Evolutionary conservation across 2,888 invertebrate species (phyloP).

Genomic region (Leptinotarsa tumamoca): DNA sequence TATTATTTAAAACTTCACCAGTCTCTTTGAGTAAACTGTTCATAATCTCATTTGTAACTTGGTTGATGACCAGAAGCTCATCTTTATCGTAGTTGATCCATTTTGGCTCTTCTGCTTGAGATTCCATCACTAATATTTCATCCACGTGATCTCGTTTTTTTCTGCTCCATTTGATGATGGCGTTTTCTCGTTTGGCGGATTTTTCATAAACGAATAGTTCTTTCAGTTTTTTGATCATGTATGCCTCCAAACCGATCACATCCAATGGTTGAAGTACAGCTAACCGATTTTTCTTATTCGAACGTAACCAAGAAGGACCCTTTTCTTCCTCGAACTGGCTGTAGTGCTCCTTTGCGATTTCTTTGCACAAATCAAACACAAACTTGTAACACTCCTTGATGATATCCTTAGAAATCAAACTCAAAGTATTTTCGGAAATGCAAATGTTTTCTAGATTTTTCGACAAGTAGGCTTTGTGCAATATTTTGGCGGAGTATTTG

Average conservation of each 20-base stretch:
- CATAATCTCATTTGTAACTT: constrained; percentile 72
- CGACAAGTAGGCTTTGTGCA: constrained; percentile 65
- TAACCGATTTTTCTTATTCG: constrained; percentile 59
- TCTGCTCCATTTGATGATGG: constrained; percentile 73
- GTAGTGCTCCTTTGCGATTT: constrained; percentile 70
- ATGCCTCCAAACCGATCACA: constrained; percentile 67
- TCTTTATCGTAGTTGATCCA: constrained; percentile 82
- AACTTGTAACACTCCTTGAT: constrained; percentile 71
- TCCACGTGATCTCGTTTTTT: constrained; percentile 79
- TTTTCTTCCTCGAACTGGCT: constrained; percentile 65
- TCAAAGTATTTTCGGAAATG: constrained; percentile 59
- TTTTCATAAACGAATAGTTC: constrained; percentile 70
- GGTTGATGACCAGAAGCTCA: constrained; percentile 76
- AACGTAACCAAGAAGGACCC: constrained; percentile 69
- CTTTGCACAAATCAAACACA: constrained; percentile 74
- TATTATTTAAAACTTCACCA: constrained; percentile 50
- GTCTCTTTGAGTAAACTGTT: constrained; percentile 70
- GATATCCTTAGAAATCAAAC: constrained; percentile 57
- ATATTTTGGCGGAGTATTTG: constrained; percentile 65
- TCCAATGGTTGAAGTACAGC: constrained; percentile 67
- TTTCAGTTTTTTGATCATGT: constrained; percentile 69
- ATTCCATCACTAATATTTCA: constrained; percentile 77
- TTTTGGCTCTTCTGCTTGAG: constrained; percentile 77
- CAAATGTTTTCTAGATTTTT: constrained; percentile 57
- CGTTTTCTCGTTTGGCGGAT: constrained; percentile 69